phyloP scores from a whole-genome alignment of 2,888 invertebrate genomes.

The Dryocosmus kuriphilus region DNA sequence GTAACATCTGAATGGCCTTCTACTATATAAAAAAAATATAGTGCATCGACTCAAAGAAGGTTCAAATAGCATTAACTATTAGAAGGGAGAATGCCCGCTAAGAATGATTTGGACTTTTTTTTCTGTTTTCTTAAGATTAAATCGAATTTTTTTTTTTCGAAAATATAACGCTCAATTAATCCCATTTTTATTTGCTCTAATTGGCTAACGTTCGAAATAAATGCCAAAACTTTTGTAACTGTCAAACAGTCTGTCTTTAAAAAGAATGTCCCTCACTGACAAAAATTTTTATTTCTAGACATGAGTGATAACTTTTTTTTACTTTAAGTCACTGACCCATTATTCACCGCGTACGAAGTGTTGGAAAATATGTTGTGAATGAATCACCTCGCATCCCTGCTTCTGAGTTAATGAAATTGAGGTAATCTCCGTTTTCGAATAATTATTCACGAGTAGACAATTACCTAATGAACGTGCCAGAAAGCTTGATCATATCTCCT shows the following conservation, averaged over 20 bases:
- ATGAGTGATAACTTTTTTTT: background rate
- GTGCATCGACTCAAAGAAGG: too few species aligned
- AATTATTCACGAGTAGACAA: constrained; percentile 6
- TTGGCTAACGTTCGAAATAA: background rate
- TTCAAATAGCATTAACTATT: too few species aligned
- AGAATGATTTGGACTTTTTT: too few species aligned
- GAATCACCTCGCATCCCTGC: background rate
- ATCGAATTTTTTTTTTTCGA: too few species aligned
- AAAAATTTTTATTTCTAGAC: background rate
- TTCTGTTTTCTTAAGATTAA: too few species aligned
- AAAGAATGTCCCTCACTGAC: background rate
- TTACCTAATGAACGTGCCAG: constrained; percentile 8
- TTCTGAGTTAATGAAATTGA: constrained; percentile 7
- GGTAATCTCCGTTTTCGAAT: constrained; percentile 26
- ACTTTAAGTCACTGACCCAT: constrained; percentile 16
- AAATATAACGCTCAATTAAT: background rate
- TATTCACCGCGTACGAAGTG: constrained; percentile 6
- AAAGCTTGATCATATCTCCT: constrained; percentile 17
- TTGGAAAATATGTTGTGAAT: constrained; percentile 15
- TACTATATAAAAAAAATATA: too few species aligned
- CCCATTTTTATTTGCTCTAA: background rate
- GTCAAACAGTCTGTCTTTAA: background rate
- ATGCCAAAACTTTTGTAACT: background rate
- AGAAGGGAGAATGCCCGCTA: too few species aligned
- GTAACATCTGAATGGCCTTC: too few species aligned